Conservation (phyloP, 2,113 vertebrate species). For the Centrocercus urophasianus region DNA sequence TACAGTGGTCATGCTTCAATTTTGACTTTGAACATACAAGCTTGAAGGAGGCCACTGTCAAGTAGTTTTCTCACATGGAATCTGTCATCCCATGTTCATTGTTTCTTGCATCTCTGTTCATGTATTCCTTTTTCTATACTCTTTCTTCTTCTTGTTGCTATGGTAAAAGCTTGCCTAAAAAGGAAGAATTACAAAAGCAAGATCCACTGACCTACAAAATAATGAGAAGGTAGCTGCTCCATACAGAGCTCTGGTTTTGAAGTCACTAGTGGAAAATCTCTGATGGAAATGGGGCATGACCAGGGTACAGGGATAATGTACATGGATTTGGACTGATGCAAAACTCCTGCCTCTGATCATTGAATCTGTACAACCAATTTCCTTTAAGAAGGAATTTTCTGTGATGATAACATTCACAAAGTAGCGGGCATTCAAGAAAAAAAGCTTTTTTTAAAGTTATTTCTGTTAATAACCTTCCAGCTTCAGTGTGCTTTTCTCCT, state of each 20-base stretch:
- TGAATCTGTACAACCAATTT: neutral
- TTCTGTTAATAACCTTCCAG: constrained; percentile 24
- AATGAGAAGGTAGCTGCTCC: neutral
- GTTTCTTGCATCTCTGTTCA: constrained; percentile 16
- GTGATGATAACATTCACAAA: neutral
- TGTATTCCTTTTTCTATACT: constrained; percentile 28
- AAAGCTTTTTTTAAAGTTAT: neutral
- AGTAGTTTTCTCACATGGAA: neutral
- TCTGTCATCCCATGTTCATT: neutral
- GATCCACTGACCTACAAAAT: constrained; percentile 56
- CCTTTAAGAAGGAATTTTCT: neutral
- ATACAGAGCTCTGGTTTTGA: neutral
- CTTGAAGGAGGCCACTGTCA: neutral
- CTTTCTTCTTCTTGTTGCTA: constrained; percentile 56
- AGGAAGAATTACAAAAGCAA: constrained; percentile 15
- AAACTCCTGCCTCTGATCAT: neutral
- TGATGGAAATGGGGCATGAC: neutral
- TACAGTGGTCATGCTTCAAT: neutral
- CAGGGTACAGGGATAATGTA: neutral
- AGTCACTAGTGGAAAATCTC: neutral
- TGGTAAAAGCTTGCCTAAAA: constrained; percentile 52
- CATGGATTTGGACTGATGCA: neutral
- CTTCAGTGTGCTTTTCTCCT: neutral
- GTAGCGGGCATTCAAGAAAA: neutral
- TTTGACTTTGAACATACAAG: neutral